These are phyloP conservation scores for Sebastes matsubarae DNA, from an alignment of 2,797 vertebrate genomes.

Conservation along the genomic window DNA sequence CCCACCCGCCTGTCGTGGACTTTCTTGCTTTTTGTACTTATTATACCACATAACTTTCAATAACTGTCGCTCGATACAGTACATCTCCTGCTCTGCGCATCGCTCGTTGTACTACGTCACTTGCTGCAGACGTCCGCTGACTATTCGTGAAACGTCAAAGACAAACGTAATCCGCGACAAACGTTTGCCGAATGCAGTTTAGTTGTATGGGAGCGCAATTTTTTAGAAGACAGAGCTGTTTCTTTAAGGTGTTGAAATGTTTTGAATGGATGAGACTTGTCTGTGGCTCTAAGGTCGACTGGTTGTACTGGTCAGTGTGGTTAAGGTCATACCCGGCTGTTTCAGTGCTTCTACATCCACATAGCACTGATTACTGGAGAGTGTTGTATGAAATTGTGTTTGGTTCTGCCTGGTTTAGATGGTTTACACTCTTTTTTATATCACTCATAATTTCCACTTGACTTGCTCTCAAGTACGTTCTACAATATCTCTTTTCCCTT, in stretches of 20 bases:
- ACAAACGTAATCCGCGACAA: no score
- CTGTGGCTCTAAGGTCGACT: background rate
- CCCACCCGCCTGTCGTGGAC: accelerated
- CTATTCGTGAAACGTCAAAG: background rate
- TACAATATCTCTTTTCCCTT: background rate
- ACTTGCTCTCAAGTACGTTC: background rate
- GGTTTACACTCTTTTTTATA: background rate
- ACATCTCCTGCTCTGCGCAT: no score
- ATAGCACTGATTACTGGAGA: background rate
- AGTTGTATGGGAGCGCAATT: background rate
- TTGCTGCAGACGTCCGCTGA: background rate
- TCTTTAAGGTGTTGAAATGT: background rate
- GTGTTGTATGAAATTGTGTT: background rate
- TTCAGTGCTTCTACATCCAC: background rate
- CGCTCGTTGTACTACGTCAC: background rate
- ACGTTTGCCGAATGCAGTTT: no score
- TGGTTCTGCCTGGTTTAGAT: background rate
- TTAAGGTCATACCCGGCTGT: background rate
- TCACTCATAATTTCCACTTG: background rate
- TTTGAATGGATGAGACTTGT: background rate
- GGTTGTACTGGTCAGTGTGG: background rate
- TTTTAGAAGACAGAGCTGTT: background rate
- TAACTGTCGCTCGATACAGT: no score
- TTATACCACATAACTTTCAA: background rate
- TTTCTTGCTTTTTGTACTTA: background rate